Conservation (phyloP, 2,797 vertebrate genomes). For the Lycodopsis pacificus region DNA sequence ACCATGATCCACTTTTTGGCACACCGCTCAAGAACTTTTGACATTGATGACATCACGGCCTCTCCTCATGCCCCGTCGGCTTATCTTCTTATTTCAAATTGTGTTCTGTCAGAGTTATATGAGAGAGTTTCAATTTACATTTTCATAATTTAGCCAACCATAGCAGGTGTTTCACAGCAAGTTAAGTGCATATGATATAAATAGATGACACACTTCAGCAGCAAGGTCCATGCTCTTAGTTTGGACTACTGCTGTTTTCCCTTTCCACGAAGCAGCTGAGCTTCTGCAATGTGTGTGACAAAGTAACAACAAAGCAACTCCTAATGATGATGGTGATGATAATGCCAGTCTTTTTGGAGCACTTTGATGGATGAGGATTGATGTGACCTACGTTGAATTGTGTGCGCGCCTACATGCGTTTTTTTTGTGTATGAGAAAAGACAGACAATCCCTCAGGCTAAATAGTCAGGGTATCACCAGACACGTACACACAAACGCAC, state of each 20-base stretch:
- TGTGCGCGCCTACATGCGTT: slow-evolving; percentile 51
- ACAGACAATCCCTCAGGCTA: slow-evolving; percentile 65
- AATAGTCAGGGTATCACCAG: slow-evolving; percentile 46
- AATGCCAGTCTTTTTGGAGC: slow-evolving; percentile 53
- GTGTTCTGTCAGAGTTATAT: background rate
- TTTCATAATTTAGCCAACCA: background rate
- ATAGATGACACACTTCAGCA: slow-evolving; percentile 4
- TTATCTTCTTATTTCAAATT: background rate
- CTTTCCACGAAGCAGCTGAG: slow-evolving; percentile 40
- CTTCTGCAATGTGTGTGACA: slow-evolving; percentile 44
- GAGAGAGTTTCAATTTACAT: background rate
- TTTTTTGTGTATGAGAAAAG: slow-evolving; percentile 68
- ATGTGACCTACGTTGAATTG: slow-evolving; percentile 65
- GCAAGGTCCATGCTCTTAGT: background rate
- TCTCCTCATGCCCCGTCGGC: background rate
- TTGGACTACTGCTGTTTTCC: slow-evolving; percentile 3
- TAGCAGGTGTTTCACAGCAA: background rate
- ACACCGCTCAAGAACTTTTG: background rate
- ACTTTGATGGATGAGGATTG: slow-evolving; percentile 76
- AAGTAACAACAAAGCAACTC: slow-evolving; percentile 60
- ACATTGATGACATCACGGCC: background rate
- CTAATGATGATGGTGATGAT: slow-evolving; percentile 36
- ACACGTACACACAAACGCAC: slow-evolving; percentile 28
- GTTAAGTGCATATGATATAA: background rate
- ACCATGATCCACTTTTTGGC: background rate